Conservation (phyloP, 2,888 invertebrate genomes). For the Bembecia ichneumoniformis region DNA sequence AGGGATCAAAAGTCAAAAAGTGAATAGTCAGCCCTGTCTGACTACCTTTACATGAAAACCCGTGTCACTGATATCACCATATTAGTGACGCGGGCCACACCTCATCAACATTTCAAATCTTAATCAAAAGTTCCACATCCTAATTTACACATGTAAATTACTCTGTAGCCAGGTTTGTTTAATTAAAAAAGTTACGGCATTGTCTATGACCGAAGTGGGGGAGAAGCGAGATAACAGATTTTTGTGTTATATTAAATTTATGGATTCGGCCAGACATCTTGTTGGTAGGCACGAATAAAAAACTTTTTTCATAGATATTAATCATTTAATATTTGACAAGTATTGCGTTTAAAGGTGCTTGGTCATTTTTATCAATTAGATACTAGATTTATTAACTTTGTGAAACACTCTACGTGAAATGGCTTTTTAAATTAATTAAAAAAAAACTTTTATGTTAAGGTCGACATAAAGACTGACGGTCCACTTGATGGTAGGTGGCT, state of each 20-base stretch:
- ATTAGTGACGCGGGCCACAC: not conserved
- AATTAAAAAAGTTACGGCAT: constrained; percentile 31
- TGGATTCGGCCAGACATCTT: not conserved
- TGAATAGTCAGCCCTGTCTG: too few relatives aligned
- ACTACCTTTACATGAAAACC: too few relatives aligned
- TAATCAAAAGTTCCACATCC: constrained; percentile 1
- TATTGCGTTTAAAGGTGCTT: not conserved
- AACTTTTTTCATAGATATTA: not conserved
- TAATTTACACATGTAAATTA: constrained; percentile 31
- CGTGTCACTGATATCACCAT: too few relatives aligned
- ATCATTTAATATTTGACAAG: not conserved
- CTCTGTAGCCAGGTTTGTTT: constrained; percentile 22
- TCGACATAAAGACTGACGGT: too few relatives aligned
- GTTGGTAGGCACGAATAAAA: not conserved
- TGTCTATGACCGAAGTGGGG: not conserved
- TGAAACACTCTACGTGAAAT: not conserved
- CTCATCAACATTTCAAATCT: not conserved
- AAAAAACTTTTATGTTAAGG: too few relatives aligned
- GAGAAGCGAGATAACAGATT: not conserved
- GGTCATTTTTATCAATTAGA: too few relatives aligned
- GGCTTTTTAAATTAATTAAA: too few relatives aligned
- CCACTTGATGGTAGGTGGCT: too few relatives aligned
- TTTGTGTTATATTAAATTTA: not conserved
- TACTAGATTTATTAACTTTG: not conserved
- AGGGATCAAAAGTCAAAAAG: too few relatives aligned